Evolutionary conservation across 2,113 vertebrate genomes (phyloP).

Genomic region (Boulengeromyrus knoepffleri): DNA sequence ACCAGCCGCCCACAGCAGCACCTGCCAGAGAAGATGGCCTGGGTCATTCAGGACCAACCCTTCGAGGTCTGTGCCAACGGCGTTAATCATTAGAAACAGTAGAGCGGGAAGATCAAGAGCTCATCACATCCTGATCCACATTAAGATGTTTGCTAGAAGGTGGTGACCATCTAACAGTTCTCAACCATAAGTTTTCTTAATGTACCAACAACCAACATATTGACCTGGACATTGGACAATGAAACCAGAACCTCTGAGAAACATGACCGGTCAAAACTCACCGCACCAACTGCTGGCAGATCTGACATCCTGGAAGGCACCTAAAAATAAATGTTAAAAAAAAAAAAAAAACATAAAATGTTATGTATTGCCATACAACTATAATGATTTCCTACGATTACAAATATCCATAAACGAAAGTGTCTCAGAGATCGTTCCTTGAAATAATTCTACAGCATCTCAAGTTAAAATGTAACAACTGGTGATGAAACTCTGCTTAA

Average conservation of each 20-base stretch:
- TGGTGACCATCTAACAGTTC: background rate
- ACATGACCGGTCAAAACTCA: constrained; percentile 49
- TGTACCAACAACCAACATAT: background rate
- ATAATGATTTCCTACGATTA: background rate
- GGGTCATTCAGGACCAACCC: background rate
- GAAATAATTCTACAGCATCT: background rate
- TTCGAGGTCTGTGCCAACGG: background rate
- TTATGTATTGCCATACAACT: background rate
- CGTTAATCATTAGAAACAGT: constrained; percentile 6
- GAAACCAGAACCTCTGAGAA: background rate
- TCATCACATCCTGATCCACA: constrained; percentile 27
- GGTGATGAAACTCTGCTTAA: background rate
- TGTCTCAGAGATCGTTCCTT: background rate
- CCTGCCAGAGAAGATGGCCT: constrained; percentile 45
- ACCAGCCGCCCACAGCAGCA: constrained; percentile 96
- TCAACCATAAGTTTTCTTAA: background rate
- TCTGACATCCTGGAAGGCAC: constrained; percentile 99
- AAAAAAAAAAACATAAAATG: background rate
- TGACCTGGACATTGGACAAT: background rate
- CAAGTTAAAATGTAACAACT: background rate
- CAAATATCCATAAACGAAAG: background rate
- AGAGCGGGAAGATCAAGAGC: background rate
- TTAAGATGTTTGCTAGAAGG: constrained; percentile 37
- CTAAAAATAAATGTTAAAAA: constrained; percentile 56
- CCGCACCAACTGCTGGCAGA: constrained; percentile 97